These are phyloP conservation scores for Oreochromis niloticus DNA, from an alignment of 2,113 vertebrate species.

Conservation along the genomic window DNA sequence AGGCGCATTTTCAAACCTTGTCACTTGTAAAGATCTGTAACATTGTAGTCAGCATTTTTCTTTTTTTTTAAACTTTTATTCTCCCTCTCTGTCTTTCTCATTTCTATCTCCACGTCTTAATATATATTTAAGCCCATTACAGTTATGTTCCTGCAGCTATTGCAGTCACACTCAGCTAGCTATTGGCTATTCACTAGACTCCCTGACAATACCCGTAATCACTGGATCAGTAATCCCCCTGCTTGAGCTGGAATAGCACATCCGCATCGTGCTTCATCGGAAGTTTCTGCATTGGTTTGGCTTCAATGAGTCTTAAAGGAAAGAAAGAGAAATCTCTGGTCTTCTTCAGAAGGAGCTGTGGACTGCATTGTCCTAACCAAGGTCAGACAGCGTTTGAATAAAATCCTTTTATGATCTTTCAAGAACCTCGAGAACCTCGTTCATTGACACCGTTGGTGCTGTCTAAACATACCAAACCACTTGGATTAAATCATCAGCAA, in stretches of 20 bases:
- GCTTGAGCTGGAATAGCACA: conserved; percentile 45
- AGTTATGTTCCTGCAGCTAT: conserved; percentile 27
- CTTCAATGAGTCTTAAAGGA: conserved; percentile 19
- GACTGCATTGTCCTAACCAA: conserved; percentile 56
- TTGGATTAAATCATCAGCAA: conserved; percentile 13
- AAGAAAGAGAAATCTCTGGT: conserved; percentile 24
- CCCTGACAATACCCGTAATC: conserved; percentile 55
- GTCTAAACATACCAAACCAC: conserved; percentile 23
- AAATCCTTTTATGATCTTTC: conserved; percentile 19
- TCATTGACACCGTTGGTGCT: conserved; percentile 12
- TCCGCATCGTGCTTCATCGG: conserved; percentile 23
- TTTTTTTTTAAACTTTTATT: background rate
- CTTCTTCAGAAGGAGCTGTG: conserved; percentile 5
- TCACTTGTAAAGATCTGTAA: conserved; percentile 37
- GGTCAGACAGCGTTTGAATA: conserved; percentile 42
- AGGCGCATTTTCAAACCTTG: conserved; percentile 19
- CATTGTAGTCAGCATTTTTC: conserved; percentile 42
- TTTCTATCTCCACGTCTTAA: conserved; percentile 13
- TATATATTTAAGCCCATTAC: conserved; percentile 50
- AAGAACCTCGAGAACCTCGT: background rate
- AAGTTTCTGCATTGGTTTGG: conserved; percentile 36
- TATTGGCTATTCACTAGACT: conserved; percentile 46
- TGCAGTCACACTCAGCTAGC: conserved; percentile 51
- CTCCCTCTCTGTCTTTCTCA: conserved; percentile 1
- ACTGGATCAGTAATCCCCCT: conserved; percentile 63